These are phyloP conservation scores for Meloidogyne hapla DNA, from an alignment of 1,140 invertebrate species.

Conservation along the genomic window DNA sequence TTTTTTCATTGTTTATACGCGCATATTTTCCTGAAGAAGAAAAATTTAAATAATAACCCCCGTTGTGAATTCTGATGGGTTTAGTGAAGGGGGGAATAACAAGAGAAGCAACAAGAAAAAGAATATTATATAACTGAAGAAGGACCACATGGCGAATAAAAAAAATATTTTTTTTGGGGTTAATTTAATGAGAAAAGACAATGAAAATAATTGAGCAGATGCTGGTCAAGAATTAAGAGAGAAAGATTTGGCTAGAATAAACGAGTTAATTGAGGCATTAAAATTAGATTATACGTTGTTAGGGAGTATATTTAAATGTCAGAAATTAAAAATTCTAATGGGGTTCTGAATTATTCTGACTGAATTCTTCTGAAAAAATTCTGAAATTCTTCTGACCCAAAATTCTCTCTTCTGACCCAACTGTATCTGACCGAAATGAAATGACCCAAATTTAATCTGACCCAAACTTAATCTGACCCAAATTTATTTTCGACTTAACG, in stretches of 20 bases:
- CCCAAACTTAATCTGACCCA: no score
- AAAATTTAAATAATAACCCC: not conserved
- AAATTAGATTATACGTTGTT: not conserved
- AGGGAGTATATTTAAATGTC: no score
- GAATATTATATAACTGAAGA: not conserved
- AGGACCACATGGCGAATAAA: not conserved
- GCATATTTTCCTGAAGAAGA: not conserved
- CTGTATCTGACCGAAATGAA: no score
- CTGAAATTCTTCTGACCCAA: no score
- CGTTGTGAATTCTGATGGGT: conserved; percentile 5
- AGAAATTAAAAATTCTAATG: no score
- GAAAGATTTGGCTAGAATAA: not conserved
- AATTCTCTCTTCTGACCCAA: no score
- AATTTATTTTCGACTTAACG: no score
- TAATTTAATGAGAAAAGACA: conserved; percentile 1
- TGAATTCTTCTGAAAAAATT: no score
- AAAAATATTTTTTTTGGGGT: not conserved
- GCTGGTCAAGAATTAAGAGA: not conserved
- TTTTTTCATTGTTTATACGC: not conserved
- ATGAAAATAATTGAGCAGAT: not conserved
- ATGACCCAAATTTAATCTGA: no score
- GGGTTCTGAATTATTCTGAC: no score
- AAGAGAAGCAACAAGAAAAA: not conserved
- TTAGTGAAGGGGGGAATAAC: not conserved
- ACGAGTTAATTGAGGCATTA: not conserved